A percentile compares a stretch with the other conserved stretches of the same genome.
Conservation (phyloP, 2,797 vertebrate species). For the Pseudochirops cupreus region DNA sequence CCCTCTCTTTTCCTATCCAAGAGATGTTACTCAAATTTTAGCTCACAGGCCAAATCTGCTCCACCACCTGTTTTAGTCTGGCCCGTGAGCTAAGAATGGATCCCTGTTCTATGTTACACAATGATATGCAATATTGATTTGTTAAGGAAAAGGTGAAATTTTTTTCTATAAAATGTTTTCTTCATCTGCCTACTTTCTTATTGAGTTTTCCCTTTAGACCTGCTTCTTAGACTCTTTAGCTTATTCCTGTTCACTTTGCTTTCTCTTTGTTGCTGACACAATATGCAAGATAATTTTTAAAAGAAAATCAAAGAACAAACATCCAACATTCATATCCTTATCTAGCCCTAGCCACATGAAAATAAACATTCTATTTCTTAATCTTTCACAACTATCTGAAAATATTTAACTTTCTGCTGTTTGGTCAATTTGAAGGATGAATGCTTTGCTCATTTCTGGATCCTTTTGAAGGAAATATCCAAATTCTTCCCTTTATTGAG, state of each 20-base stretch:
- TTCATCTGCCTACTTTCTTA: neutral
- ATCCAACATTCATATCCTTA: neutral
- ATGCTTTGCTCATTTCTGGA: neutral
- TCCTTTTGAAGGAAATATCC: neutral
- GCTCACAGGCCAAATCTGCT: neutral
- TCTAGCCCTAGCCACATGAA: neutral
- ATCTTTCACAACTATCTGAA: neutral
- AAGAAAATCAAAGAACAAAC: neutral
- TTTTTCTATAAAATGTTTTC: neutral
- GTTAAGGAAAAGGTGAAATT: neutral
- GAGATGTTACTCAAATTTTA: neutral
- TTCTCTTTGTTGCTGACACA: neutral
- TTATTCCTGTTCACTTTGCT: neutral
- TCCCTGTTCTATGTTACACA: neutral
- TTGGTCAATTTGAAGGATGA: neutral
- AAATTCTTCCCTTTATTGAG: neutral
- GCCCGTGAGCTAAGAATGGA: neutral
- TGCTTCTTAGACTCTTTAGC: neutral
- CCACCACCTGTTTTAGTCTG: neutral
- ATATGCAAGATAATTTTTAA: neutral
- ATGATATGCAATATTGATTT: neutral
- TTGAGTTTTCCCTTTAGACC: neutral
- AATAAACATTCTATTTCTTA: neutral
- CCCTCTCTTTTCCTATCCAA: neutral
- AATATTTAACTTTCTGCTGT: slow-evolving; percentile 1